Conservation (phyloP, 1,140 invertebrate species). For the Neodiprion lecontei region DNA sequence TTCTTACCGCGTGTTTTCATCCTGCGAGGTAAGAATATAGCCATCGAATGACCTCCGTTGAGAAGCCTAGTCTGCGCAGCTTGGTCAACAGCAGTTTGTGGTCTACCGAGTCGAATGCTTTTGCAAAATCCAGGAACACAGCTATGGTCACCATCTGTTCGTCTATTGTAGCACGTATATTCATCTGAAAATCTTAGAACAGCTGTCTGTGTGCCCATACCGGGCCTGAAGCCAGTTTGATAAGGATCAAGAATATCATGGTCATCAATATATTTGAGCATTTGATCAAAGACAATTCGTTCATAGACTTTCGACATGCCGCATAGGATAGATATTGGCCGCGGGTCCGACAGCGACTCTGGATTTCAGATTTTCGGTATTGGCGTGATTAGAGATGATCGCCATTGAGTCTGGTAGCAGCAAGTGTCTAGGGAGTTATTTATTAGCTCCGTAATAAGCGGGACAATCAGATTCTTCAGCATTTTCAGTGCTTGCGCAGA, state of each 20-base stretch:
- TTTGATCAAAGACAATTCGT: constrained; percentile 7
- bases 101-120: constrained; percentile 29
- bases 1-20: background rate
- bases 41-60: background rate
- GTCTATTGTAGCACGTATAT: constrained; percentile 19
- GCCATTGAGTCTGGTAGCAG: background rate
- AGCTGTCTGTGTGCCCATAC: constrained; percentile 19
- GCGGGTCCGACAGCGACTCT: background rate
- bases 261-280: constrained; percentile 6
- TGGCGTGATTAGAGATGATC: background rate
- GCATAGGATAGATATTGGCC: constrained; percentile 18
- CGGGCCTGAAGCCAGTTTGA: constrained; percentile 19
- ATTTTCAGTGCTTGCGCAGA: background rate
- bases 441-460: background rate
- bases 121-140: constrained; percentile 25
- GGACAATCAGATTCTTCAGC: background rate
- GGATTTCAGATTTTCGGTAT: constrained; percentile 4
- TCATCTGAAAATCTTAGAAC: constrained; percentile 24
- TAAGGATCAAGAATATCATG: background rate
- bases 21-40: background rate
- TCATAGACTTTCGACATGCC: constrained; percentile 22
- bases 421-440: constrained; percentile 2
- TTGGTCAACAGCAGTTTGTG: constrained; percentile 22
- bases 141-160: constrained; percentile 10
- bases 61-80: constrained; percentile 14